Conservation (phyloP, 2,113 vertebrate genomes). For the Carettochelys insculpta region DNA sequence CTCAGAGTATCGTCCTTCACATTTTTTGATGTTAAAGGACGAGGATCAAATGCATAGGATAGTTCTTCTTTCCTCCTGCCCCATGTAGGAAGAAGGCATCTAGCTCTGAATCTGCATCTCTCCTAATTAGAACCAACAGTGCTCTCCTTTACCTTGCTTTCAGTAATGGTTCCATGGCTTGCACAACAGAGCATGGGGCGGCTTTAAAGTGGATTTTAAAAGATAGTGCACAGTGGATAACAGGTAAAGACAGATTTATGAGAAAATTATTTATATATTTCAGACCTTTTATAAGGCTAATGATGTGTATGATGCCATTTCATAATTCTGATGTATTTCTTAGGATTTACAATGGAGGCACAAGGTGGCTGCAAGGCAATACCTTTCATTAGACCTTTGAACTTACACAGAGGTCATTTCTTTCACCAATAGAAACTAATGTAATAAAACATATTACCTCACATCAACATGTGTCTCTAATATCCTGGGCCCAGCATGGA, state of each 20-base stretch:
- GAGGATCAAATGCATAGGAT: not conserved
- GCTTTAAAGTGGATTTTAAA: not conserved
- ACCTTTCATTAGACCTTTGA: not conserved
- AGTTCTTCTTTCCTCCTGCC: not conserved
- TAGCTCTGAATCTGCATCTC: not conserved
- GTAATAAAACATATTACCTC: not conserved
- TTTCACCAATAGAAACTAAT: not conserved
- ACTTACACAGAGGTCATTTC: not conserved
- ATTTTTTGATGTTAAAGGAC: not conserved
- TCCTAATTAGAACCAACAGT: not conserved
- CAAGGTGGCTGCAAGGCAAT: not conserved
- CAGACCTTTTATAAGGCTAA: not conserved
- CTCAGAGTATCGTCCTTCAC: fast-evolving
- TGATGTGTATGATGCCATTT: not conserved
- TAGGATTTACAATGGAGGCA: not conserved
- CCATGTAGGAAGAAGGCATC: not conserved
- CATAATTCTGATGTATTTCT: not conserved
- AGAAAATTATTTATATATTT: not conserved
- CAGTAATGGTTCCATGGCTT: not conserved
- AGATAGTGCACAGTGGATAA: not conserved
- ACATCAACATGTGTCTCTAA: not conserved
- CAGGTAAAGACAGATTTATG: not conserved
- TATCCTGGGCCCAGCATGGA: not conserved
- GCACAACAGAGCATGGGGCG: not conserved
- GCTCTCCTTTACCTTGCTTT: not conserved